Base-by-base conservation (phyloP, 2,888 invertebrate genomes). In the Mimachlamys varia region DNA sequence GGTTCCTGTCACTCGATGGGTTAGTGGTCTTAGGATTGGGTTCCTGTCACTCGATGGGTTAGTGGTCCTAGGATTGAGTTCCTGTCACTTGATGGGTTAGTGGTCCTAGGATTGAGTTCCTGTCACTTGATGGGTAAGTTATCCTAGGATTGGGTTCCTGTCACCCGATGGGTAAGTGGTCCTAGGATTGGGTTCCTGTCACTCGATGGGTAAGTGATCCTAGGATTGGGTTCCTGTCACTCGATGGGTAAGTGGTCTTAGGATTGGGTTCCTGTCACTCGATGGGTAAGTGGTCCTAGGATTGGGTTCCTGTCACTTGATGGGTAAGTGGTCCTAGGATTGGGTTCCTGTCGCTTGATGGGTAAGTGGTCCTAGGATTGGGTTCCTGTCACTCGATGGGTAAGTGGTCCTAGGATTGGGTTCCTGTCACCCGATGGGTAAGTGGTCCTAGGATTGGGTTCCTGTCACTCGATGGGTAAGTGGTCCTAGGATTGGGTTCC, bases 161-260 rank as follows among this genome's bases (percentile, higher is more conserved):
- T 76, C 17, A 76, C 97, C 99, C 99, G 0, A 97, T 99, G 90
- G 97, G 97, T 97, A 95, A 93, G 91, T 91, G 88, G 12, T 53
- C 12, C 3, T 53, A 53, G 38, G 15, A 27, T 13, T 49, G 88
- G 38, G 22, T 22, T 27, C 50, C 55, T 27, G 27, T 76, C 17
- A 76, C 97, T 99, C 99, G 0, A 97, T 99, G 90, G 97, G 97
- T 97, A 95, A 93, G 91, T 91, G 88, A 19, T 53, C 12, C 3
- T 53, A 53, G 38, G 15, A 27, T 13, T 49, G 88, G 38, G 22
- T 22, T 27, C 50, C 55, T 27, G 27, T 76, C 17, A 76, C 97
- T 99, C 99, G 0, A 97, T 99, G 90, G 97, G 97, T 97, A 95
- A 93, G 91, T 91, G 88, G 12, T 53, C 12, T 1, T 53, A 53